Evolutionary conservation across 2,797 vertebrate genomes (phyloP).

Genomic region (Cygnus olor): DNA sequence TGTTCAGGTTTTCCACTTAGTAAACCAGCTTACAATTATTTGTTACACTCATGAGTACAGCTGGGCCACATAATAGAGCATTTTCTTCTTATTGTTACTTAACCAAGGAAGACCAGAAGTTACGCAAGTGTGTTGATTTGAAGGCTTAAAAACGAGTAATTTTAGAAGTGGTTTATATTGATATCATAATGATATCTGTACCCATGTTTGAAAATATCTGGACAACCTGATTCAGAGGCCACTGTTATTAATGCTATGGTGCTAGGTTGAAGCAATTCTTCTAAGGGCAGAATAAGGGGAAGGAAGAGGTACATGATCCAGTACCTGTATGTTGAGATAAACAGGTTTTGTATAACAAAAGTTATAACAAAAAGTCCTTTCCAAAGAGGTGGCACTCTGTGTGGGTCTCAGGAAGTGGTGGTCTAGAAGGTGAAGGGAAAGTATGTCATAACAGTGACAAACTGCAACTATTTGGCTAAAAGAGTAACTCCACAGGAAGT

Average conservation of each 20-base stretch:
- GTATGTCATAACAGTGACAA: not conserved
- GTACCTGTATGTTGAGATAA: not conserved
- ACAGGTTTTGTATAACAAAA: accelerated
- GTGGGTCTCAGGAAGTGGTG: not conserved
- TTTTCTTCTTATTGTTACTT: not conserved
- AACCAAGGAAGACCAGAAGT: not conserved
- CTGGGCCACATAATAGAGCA: not conserved
- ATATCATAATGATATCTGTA: not conserved
- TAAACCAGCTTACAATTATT: not conserved
- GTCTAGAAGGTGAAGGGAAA: not conserved
- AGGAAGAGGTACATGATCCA: not conserved
- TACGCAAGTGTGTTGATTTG: not conserved
- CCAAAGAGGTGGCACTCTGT: not conserved
- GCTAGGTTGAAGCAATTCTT: not conserved
- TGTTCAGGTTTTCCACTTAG: not conserved
- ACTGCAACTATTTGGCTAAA: not conserved
- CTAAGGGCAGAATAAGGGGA: not conserved
- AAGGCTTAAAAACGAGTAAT: not conserved
- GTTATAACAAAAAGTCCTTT: not conserved
- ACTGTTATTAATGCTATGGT: accelerated
- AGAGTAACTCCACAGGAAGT: not conserved
- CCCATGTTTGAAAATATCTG: not conserved
- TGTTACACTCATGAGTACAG: not conserved
- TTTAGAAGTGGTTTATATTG: not conserved
- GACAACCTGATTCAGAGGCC: not conserved